Conservation (phyloP, 2,888 invertebrate species). For the Zaprionus lineosus region DNA sequence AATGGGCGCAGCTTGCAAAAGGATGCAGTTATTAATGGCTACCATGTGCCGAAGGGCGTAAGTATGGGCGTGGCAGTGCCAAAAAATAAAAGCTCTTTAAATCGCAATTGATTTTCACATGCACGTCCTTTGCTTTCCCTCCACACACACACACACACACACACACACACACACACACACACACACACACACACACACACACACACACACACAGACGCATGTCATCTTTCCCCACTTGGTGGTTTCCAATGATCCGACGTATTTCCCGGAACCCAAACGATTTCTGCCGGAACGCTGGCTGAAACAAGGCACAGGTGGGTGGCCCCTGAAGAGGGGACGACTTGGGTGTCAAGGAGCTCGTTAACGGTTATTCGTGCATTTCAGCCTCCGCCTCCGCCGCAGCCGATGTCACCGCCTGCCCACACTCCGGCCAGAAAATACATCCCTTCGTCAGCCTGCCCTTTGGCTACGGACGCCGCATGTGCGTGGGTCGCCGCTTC, state of each 20-base stretch:
- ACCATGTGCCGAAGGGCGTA: constrained; percentile 92
- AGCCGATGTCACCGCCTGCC: constrained; percentile 72
- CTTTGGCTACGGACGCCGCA: constrained; percentile 90
- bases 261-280: constrained; percentile 87
- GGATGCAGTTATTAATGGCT: constrained; percentile 90
- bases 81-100: no score
- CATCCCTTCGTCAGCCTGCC: constrained; percentile 90
- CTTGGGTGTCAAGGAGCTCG: not conserved
- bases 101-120: not conserved
- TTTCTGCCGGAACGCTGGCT: constrained; percentile 92
- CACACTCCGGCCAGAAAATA: constrained; percentile 84
- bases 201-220: constrained; percentile 85
- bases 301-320: constrained; percentile 83
- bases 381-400: constrained; percentile 72
- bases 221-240: constrained; percentile 91
- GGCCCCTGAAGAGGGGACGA: not conserved
- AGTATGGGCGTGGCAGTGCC: constrained; percentile 65
- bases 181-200: no score
- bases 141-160: no score
- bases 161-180: no score
- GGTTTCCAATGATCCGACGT: constrained; percentile 88
- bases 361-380: not conserved
- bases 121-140: no score
- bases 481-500: constrained; percentile 91
- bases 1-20: constrained; percentile 90